phyloP scores from a whole-genome alignment of 2,113 vertebrate species.

The Misgurnus mizolepis region DNA sequence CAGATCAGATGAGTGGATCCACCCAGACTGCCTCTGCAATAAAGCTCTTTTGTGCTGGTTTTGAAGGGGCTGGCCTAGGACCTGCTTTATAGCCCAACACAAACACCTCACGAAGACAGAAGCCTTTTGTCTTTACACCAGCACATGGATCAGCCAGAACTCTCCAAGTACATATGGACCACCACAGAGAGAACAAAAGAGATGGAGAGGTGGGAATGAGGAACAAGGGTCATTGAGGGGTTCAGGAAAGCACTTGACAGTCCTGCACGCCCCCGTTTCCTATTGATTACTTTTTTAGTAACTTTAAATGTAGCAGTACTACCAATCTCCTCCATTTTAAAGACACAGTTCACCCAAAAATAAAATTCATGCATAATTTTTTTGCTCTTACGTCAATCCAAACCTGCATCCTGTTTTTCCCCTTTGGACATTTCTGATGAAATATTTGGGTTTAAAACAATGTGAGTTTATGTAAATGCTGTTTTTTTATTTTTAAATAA shows the following conservation, averaged over 20 bases:
- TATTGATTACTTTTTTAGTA: background rate
- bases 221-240: conserved; percentile 9
- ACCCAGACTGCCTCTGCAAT: conserved; percentile 1
- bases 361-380: too few species aligned
- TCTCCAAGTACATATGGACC: conserved; percentile 34
- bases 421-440: too few species aligned
- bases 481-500: too few species aligned
- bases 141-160: conserved; percentile 27
- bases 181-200: conserved; percentile 16
- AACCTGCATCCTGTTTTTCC: too few species aligned
- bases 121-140: conserved; percentile 21
- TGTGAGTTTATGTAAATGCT: too few species aligned
- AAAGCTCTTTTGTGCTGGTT: conserved; percentile 26
- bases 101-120: conserved; percentile 49
- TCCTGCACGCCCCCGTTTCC: background rate
- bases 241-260: conserved; percentile 34
- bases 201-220: conserved; percentile 3
- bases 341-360: too few species aligned
- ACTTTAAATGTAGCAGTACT: background rate
- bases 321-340: background rate
- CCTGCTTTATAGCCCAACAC: conserved; percentile 36
- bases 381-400: too few species aligned
- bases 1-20: conserved; percentile 24
- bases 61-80: conserved; percentile 31
- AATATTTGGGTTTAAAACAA: too few species aligned